These are phyloP conservation scores for Chirona hameri DNA, from an alignment of 2,888 invertebrate genomes.

Conservation along the genomic window DNA sequence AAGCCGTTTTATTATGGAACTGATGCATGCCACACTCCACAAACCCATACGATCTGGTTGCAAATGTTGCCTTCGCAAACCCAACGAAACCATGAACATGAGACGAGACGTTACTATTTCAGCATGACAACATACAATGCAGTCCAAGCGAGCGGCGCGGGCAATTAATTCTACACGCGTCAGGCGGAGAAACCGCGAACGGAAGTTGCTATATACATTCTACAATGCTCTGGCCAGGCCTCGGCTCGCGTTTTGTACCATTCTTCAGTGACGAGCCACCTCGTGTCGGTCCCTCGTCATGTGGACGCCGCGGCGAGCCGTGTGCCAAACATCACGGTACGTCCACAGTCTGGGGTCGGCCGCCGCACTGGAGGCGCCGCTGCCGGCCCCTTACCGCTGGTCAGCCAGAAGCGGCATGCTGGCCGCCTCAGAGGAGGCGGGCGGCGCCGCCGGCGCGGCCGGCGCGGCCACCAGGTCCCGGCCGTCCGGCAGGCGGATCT, in stretches of 20 bases:
- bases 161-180: too few species aligned
- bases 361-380: too few species aligned
- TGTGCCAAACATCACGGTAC: not conserved
- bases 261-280: not conserved
- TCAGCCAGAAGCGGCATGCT: constrained; percentile 8
- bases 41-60: not conserved
- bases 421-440: not conserved
- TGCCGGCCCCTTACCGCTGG: not conserved
- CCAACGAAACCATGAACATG: not conserved
- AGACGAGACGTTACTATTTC: not conserved
- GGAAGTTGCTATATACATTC: not conserved
- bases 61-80: not conserved
- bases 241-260: not conserved
- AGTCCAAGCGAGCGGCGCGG: too few species aligned
- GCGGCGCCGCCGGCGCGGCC: not conserved
- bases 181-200: not conserved
- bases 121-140: not conserved
- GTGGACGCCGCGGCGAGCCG: too few species aligned
- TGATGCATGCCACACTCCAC: not conserved
- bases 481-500: not conserved
- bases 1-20: not conserved
- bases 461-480: not conserved
- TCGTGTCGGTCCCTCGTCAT: too few species aligned
- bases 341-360: too few species aligned
- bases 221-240: not conserved